phyloP scores from a whole-genome alignment of 2,113 vertebrate species.

The Sapayoa aenigma region DNA sequence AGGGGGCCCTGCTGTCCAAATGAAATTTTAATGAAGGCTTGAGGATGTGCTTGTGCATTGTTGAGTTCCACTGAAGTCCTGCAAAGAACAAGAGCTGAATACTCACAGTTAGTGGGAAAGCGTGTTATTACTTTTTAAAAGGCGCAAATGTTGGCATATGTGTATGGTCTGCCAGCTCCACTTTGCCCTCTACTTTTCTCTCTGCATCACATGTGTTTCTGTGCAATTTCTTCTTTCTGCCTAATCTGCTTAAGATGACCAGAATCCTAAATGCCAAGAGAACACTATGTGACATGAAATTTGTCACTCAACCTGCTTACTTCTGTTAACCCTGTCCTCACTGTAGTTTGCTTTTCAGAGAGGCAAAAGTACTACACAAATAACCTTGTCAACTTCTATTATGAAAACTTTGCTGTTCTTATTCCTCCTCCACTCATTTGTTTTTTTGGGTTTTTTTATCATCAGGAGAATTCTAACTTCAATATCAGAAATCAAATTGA shows the following conservation, averaged over 20 bases:
- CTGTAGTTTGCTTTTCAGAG: background rate
- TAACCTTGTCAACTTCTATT: background rate
- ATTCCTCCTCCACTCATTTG: background rate
- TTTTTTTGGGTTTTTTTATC: background rate
- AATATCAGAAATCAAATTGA: background rate
- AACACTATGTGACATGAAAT: background rate
- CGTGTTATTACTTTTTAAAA: conserved; percentile 2
- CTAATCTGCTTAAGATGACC: background rate
- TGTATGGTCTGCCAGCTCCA: background rate
- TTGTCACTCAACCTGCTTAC: background rate
- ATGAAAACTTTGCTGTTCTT: background rate
- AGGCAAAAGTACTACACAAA: background rate
- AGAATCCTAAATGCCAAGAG: background rate
- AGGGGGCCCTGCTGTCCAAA: conserved; percentile 40
- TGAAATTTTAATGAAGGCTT: conserved; percentile 61
- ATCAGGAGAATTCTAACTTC: background rate
- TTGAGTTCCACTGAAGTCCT: background rate
- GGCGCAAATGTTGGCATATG: background rate
- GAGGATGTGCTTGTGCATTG: background rate
- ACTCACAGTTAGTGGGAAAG: background rate
- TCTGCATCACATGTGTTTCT: background rate
- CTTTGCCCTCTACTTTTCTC: background rate
- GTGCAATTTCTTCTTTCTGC: background rate
- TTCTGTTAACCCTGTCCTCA: background rate
- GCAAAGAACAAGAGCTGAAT: conserved; percentile 5